Evolutionary conservation across 2,888 invertebrate species (phyloP).

Genomic region (Sarcophaga rosellei): DNA sequence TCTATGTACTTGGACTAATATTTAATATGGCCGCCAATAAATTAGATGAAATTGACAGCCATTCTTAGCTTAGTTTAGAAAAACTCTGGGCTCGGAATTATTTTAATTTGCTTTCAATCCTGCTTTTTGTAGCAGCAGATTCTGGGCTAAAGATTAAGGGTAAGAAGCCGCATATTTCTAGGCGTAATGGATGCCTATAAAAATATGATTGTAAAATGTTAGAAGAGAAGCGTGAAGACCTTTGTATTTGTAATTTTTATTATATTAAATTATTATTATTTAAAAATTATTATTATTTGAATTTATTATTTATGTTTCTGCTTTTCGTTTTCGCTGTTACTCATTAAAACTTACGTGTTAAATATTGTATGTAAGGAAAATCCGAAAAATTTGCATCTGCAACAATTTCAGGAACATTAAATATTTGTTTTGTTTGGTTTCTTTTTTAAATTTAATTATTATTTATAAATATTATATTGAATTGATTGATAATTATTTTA

Average conservation of each 20-base stretch:
- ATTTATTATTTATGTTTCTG: background rate
- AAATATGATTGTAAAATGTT: too few species aligned
- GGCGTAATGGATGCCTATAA: too few species aligned
- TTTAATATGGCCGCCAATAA: too few species aligned
- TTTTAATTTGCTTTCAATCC: too few species aligned
- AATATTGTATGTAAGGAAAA: conserved; percentile 85
- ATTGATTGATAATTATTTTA: conserved; percentile 32
- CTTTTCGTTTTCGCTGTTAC: background rate
- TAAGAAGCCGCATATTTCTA: too few species aligned
- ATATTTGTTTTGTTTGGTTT: conserved; percentile 47
- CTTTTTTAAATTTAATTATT: conserved; percentile 13
- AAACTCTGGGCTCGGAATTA: too few species aligned
- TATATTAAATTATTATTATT: background rate
- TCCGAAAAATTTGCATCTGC: conserved; percentile 85
- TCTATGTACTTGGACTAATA: too few species aligned
- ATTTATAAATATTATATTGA: conserved; percentile 23
- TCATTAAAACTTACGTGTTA: conserved; percentile 85
- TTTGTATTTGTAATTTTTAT: background rate
- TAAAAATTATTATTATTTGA: background rate
- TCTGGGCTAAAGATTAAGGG: too few species aligned
- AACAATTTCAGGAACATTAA: conserved; percentile 75
- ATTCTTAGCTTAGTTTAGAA: too few species aligned
- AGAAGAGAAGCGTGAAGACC: too few species aligned
- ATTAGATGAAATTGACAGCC: too few species aligned
- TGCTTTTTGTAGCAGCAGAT: too few species aligned